Percentiles rank a stretch among this genome's conserved stretches.
These are phyloP conservation scores for Agrenia bidenticulata DNA, from an alignment of 2,888 invertebrate genomes.

Conservation along the genomic window DNA sequence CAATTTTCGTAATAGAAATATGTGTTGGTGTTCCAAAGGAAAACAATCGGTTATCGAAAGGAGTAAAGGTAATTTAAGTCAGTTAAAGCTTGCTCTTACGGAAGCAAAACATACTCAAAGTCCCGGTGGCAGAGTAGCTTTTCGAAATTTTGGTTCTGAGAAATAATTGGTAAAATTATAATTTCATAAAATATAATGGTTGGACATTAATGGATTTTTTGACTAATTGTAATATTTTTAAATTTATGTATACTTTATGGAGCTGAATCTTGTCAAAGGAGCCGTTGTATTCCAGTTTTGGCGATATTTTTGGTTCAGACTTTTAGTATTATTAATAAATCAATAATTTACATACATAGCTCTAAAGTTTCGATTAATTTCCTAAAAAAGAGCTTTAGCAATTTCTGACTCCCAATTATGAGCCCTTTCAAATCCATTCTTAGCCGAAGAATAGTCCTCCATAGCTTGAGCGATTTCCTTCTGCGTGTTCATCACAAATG, in stretches of 20 bases:
- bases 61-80: slow-evolving; percentile 75
- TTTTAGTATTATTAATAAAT: background rate
- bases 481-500: slow-evolving; percentile 58
- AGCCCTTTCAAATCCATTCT: slow-evolving; percentile 57
- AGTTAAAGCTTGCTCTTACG: slow-evolving; percentile 86
- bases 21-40: slow-evolving; percentile 92
- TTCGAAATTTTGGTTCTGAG: no score
- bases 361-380: background rate
- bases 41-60: slow-evolving; percentile 92
- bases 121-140: slow-evolving; percentile 22
- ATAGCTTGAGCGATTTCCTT: slow-evolving; percentile 56
- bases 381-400: slow-evolving; percentile 14
- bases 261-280: slow-evolving; percentile 39
- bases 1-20: no score
- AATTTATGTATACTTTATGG: slow-evolving; percentile 44
- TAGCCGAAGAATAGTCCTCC: slow-evolving; percentile 54
- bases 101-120: slow-evolving; percentile 70
- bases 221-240: no score
- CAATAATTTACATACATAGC: background rate
- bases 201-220: no score
- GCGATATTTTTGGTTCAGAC: slow-evolving; percentile 41
- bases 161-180: slow-evolving; percentile 33
- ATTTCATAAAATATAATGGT: slow-evolving; percentile 24
- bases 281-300: slow-evolving; percentile 29
- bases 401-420: slow-evolving; percentile 39